phyloP scores from a whole-genome alignment of 1,140 invertebrate species.

The Lamellibrachia luymesi region DNA sequence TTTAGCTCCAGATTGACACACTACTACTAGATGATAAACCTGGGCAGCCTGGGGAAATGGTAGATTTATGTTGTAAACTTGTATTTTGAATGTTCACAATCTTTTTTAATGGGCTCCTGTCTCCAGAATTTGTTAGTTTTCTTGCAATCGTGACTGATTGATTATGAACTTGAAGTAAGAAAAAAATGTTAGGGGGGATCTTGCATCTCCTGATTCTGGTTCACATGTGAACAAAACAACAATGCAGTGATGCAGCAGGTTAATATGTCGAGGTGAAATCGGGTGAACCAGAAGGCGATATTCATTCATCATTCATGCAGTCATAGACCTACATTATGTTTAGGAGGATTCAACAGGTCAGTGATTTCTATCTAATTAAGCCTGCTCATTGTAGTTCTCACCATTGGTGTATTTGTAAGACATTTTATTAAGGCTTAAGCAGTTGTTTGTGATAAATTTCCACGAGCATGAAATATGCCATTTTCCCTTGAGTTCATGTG shows the following conservation, averaged over 20 bases:
- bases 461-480: neutral
- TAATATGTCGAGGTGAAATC: neutral
- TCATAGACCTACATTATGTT: no score
- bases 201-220: neutral
- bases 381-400: neutral
- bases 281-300: neutral
- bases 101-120: neutral
- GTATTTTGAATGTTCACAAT: no score
- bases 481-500: neutral
- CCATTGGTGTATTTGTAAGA: neutral
- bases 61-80: no score
- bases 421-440: neutral
- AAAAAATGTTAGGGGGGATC: neutral
- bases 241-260: neutral
- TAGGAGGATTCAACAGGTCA: neutral
- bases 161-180: neutral
- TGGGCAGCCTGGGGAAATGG: no score
- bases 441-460: neutral
- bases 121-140: neutral
- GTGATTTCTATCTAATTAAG: neutral
- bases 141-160: neutral
- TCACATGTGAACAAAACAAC: neutral
- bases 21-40: no score
- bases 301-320: neutral
- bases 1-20: no score